A percentile compares a stretch with the other conserved stretches of the same genome.
Evolutionary conservation across 2,113 vertebrate species (phyloP).

Genomic region (Lophochroa leadbeateri): DNA sequence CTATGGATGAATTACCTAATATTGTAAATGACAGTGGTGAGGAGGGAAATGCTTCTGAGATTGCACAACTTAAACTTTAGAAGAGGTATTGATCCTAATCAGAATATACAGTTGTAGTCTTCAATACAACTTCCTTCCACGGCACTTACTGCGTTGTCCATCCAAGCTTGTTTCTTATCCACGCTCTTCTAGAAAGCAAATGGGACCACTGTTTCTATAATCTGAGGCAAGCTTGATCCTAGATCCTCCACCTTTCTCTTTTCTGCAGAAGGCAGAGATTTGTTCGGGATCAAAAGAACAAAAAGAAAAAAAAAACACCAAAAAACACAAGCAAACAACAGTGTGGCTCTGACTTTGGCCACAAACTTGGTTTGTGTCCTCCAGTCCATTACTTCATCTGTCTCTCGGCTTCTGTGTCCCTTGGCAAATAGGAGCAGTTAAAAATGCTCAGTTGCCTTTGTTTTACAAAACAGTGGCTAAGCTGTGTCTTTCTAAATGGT

Average conservation of each 20-base stretch:
- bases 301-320: too few relatives aligned
- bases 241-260: neutral
- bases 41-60: neutral
- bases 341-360: neutral
- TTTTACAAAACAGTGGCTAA: neutral
- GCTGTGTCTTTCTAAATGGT: neutral
- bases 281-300: neutral
- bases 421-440: neutral
- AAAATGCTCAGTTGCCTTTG: neutral
- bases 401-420: neutral
- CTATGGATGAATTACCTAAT: neutral
- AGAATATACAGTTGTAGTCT: neutral
- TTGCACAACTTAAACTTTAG: neutral
- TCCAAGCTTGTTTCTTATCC: neutral
- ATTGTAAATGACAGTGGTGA: neutral
- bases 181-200: neutral
- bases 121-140: neutral
- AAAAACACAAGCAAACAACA: too few relatives aligned
- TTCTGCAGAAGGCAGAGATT: neutral
- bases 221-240: neutral
- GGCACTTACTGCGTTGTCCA: neutral
- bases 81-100: neutral
- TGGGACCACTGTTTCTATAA: neutral
- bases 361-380: neutral
- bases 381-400: neutral